Evolutionary conservation across 2,888 invertebrate species (phyloP).

Genomic region (Ormyrus pomaceus): DNA sequence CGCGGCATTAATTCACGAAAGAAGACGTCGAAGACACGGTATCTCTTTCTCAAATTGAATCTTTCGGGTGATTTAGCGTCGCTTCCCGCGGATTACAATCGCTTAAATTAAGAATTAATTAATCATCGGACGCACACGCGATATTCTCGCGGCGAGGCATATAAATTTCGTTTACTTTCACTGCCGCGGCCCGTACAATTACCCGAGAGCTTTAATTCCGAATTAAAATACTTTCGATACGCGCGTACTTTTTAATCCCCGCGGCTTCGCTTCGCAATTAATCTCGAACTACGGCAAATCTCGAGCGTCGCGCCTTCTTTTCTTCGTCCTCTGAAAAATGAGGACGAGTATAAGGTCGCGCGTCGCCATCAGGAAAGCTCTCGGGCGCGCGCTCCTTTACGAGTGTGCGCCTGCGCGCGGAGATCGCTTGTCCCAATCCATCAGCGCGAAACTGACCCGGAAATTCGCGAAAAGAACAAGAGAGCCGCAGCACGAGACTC

Average conservation of each 20-base stretch:
- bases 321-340: slow-evolving; percentile 45
- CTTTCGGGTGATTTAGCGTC: neutral
- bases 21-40: neutral
- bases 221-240: neutral
- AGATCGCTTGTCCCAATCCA: slow-evolving; percentile 49
- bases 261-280: no score
- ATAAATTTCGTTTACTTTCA: slow-evolving; percentile 19
- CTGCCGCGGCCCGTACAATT: neutral
- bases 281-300: no score
- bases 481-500: slow-evolving; percentile 20
- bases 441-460: slow-evolving; percentile 55
- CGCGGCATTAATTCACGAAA: slow-evolving; percentile 1
- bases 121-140: neutral
- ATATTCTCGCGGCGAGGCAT: no score
- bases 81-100: neutral
- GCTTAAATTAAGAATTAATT: slow-evolving; percentile 29
- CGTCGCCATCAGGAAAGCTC: slow-evolving; percentile 30
- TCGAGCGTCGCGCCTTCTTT: no score
- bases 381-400: slow-evolving; percentile 9
- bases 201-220: neutral
- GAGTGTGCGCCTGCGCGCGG: slow-evolving; percentile 12
- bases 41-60: neutral
- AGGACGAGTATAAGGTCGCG: slow-evolving; percentile 28
- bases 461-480: slow-evolving; percentile 43
- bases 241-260: no score